Percentiles rank a stretch among this genome's conserved stretches.
phyloP scores from a whole-genome alignment of 2,797 vertebrate genomes.

The Miichthys miiuy region DNA sequence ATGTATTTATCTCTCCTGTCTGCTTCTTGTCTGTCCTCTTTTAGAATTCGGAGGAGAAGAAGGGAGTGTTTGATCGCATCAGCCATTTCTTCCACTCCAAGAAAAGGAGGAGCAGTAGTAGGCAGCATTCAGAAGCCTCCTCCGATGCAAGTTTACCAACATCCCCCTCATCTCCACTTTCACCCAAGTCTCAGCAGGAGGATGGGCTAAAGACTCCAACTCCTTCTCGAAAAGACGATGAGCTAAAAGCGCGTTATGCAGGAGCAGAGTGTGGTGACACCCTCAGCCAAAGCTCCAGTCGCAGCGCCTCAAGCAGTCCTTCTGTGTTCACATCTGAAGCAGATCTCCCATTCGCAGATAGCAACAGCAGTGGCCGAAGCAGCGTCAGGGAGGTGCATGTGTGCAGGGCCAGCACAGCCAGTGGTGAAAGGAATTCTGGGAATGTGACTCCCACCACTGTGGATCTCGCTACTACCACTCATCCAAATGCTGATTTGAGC shows the following conservation, averaged over 20 bases:
- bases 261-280: background rate
- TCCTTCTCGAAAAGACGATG: conserved; percentile 37
- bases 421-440: conserved; percentile 52
- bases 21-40: conserved; percentile 30
- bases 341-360: conserved; percentile 81
- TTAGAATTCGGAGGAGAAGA: conserved; percentile 81
- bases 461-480: background rate
- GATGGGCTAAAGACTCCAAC: conserved; percentile 59
- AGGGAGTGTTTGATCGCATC: conserved; percentile 76
- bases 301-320: conserved; percentile 56
- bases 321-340: conserved; percentile 57
- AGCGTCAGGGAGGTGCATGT: conserved; percentile 79
- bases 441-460: conserved; percentile 47
- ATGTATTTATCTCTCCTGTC: conserved; percentile 14
- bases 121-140: conserved; percentile 56
- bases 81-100: conserved; percentile 76
- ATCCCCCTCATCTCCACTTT: conserved; percentile 60
- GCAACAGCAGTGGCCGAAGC: conserved; percentile 74
- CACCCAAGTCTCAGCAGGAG: conserved; percentile 6
- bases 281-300: conserved; percentile 54
- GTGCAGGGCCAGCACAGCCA: conserved; percentile 45
- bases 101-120: conserved; percentile 71
- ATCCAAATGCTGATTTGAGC: background rate
- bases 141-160: conserved; percentile 20
- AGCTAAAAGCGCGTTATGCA: background rate